Evolutionary conservation across 1,140 invertebrate species (phyloP), one percentile per base, ranked within the genome.

Genomic region (Helicorthomorpha holstii): DNA sequence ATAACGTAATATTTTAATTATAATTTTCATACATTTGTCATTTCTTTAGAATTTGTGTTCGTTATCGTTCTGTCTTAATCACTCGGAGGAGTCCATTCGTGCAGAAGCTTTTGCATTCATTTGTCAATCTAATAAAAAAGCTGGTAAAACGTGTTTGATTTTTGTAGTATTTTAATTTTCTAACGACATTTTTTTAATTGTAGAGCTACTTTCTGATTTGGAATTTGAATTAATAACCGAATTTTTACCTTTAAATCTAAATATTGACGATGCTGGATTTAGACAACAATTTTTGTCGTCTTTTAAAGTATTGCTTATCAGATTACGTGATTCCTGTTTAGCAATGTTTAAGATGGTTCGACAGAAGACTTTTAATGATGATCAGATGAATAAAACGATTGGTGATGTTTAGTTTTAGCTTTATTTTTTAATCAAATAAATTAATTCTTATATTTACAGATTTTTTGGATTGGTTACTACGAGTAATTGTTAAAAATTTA

Each of bases 251-350:
- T 51, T 16, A 3, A 51, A 51, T 44, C 25, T 51, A 10, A 51
- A 51, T 44, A 51, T 51, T 43, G 50, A 51, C 24, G 24, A 16
- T 44, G 50, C 50, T 12, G 22, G 34, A 3, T 51, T 51, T 22
- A 21, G 50, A 3, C 50, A 51, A 24, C 50, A 51, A 24, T 21
- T 51, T 2, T 25, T 4, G 12, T 43, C 19, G n/a, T 2, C 24
- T 26, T 16, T 44, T 23, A 51, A 51, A 51, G 34, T 21, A n/a
- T 7, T 51, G 2, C 25, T 51, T 10, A 27, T 42, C 16, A 24
- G 50, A 26, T n/a, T 51, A 44, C 3, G 50, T 4, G 50, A 51
- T 27, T 34, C 26, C 34, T 21, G 48, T 34, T 7, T 29, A 3
- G 10, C 43, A n/a, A 19, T 4, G 21, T 19, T 45, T 19, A 21